Evolutionary conservation across 2,888 invertebrate genomes (phyloP), one percentile per base, ranked within the genome.

Genomic region (Molorchus minor): DNA sequence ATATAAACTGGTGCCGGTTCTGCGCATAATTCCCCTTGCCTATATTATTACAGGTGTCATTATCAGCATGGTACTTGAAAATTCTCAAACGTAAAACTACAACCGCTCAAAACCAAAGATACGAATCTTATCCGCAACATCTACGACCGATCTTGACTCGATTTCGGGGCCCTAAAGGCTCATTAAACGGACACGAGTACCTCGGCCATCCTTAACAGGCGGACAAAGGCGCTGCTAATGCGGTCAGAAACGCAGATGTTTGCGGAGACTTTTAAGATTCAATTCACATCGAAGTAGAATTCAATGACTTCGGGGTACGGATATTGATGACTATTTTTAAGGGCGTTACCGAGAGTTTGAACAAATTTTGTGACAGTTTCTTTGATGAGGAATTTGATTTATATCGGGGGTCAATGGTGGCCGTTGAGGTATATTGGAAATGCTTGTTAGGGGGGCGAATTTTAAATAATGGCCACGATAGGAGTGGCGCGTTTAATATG

Each of bases 241-340:
- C 52, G 52, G 52, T 52, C 52, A 52, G 41, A 41, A 25, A 30
- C 17, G 52, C 52, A 52, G 52, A 52, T 52, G 52, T 52, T 41
- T 41, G 40, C 12, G 41, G 52, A 41, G 17, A 17, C 41, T 29
- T 33, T n/a, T 41, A 52, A 52, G 41, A 41, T 40, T 52, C 52
- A 52, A 41, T 52, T 52, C 52, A 19, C n/a, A 52, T 52, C 41
- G 12, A 15, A 52, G 13, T 52, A 12, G 19, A 41, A 41, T 52
- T 30, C 41, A 52, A 41, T 41, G 52, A 41, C 19, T 29, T 21
- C 21, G 2, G 21, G 40, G 3, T 17, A 4, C n/a, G 30, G 30
- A 41, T 52, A 52, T 52, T 52, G 52, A 52, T 52, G 52, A 40
- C 41, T 52, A 19, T 41, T 52, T 40, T 52, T 41, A 29, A 52